Conservation (phyloP, 2,888 invertebrate genomes). For the Cheiracanthium punctorium region DNA sequence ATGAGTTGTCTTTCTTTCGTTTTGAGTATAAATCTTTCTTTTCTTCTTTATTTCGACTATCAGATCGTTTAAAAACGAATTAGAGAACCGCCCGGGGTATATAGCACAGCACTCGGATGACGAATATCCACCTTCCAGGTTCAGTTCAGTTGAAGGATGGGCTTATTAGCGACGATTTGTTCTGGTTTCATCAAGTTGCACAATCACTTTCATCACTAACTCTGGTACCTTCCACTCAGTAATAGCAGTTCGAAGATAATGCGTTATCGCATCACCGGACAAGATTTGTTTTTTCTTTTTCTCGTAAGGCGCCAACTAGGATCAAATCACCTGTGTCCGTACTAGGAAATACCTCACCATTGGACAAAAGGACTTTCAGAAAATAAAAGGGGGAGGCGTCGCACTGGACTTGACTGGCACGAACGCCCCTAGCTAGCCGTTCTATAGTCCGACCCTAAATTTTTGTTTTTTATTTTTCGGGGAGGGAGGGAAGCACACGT, state of each 20-base stretch:
- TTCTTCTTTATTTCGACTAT: too few relatives aligned
- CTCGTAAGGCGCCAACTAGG: neutral
- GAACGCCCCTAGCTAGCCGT: neutral
- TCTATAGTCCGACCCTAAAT: neutral
- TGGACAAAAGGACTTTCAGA: constrained; percentile 14
- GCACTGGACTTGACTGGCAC: constrained; percentile 3
- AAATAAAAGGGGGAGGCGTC: constrained; percentile 20
- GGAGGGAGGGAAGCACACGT: neutral
- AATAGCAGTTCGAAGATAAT: neutral
- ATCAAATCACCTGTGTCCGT: neutral
- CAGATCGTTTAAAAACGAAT: too few relatives aligned
- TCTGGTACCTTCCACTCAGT: neutral
- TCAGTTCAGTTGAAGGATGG: neutral
- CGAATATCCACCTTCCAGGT: too few relatives aligned
- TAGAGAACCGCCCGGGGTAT: too few relatives aligned
- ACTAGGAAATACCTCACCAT: neutral
- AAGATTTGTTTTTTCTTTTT: neutral
- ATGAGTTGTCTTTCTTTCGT: neutral
- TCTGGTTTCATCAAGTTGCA: neutral
- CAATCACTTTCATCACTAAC: neutral
- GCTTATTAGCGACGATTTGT: neutral
- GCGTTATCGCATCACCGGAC: neutral
- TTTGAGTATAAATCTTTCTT: too few relatives aligned
- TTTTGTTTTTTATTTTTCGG: neutral
- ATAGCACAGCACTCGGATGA: too few relatives aligned